A percentile compares a stretch with the other conserved stretches of the same genome.
phyloP scores from a whole-genome alignment of 2,888 invertebrate species.

The Petrolisthes manimaculis region DNA sequence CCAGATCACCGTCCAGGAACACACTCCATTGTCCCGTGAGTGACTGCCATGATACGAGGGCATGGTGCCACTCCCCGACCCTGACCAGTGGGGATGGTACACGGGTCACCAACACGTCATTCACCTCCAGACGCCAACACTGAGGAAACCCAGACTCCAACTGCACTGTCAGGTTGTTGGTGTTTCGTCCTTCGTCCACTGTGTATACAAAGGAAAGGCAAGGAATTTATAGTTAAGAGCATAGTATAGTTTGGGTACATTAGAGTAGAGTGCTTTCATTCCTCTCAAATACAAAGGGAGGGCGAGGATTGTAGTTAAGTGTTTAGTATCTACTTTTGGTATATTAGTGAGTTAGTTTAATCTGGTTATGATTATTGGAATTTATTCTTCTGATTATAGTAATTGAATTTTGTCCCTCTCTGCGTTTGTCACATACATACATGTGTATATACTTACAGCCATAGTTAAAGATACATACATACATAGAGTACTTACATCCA shows the following conservation, averaged over 20 bases:
- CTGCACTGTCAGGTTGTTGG: constrained; percentile 26
- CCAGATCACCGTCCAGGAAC: constrained; percentile 29
- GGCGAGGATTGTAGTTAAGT: no score
- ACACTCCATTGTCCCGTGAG: constrained; percentile 16
- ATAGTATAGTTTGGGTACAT: not conserved
- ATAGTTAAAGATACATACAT: not conserved
- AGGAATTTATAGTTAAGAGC: not conserved
- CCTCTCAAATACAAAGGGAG: no score
- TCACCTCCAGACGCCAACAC: constrained; percentile 22
- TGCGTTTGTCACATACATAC: not conserved
- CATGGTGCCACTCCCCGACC: constrained; percentile 28
- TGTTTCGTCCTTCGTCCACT: not conserved
- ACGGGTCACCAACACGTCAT: constrained; percentile 21
- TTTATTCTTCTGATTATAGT: no score
- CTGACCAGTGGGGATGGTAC: not conserved
- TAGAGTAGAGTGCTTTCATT: not conserved
- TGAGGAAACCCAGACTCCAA: constrained; percentile 3
- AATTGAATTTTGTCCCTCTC: no score
- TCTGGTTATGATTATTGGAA: no score
- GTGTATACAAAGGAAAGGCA: not conserved
- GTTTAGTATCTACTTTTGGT: no score
- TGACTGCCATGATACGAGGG: constrained; percentile 42
- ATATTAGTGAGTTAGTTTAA: no score
- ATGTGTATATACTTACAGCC: not conserved
- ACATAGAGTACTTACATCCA: constrained; percentile 24